Base-by-base conservation (phyloP, 2,888 invertebrate genomes). In the Odontothrips loti region DNA sequence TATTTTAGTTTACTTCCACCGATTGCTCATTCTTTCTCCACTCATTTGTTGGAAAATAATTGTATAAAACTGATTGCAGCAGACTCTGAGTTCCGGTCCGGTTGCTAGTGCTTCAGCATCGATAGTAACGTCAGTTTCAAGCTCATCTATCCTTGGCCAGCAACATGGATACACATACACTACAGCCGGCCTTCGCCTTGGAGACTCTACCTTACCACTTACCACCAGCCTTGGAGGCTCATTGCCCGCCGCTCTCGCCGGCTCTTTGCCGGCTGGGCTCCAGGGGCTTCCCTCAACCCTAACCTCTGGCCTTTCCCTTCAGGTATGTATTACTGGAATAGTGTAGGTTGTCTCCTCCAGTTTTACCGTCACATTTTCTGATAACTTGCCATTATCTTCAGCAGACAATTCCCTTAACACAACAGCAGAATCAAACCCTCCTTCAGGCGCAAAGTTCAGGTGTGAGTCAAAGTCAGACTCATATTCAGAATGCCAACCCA, bases 91-190 rank as follows among this genome's bases (percentile, higher is more conserved):
- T 75, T 75, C 68, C 4, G 68, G 68, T 27, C 68, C 68, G n/a
- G 27, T 75, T 75, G 68, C 27, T 75, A 75, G 68, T 75, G 68
- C 68, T 75, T 75, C 68, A 75, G 68, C 68, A 23, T 75, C 68
- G 10, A 75, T 75, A 11, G 68, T 75, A 23, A 75, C 68, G 27
- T 75, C 68, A 23, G 68, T 75, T 12, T 75, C 68, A 27, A 75
- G 68, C 23, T 27, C 68, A 23, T 75, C 68, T 4, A 27, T 75
- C 68, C 27, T 75, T 23, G 68, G 68, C 68, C 68, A 75, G 27
- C 68, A 75, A 75, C 68, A 75, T 75, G 68, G 68, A 75, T 75
- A 75, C 23, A 75, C 68, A 11, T 75, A 75, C 23, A 12, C 68
- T 1, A 75, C 68, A 9, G 68, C 68, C 12, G 68, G 68, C 27